Percentiles rank a stretch among this genome's conserved stretches.
These are phyloP conservation scores for Sardina pilchardus DNA, from an alignment of 2,113 vertebrate species.

Conservation along the genomic window DNA sequence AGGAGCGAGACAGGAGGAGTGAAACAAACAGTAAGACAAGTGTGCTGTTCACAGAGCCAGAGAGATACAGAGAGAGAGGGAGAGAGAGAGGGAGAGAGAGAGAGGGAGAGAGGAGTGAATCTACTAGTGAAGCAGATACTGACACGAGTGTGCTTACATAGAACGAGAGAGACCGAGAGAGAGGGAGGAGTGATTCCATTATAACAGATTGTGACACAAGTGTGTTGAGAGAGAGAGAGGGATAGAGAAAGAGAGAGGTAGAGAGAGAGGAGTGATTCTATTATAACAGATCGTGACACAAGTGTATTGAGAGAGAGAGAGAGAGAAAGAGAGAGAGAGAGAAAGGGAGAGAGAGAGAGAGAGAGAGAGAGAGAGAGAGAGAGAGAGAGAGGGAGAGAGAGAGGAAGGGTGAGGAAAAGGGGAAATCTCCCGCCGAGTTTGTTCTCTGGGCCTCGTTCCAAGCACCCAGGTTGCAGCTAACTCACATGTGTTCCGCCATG, in stretches of 20 bases:
- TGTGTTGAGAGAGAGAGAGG: not conserved
- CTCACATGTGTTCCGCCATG: slow-evolving; percentile 61
- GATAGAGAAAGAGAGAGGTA: not conserved
- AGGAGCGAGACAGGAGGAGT: not conserved
- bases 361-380: not conserved
- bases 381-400: slow-evolving; percentile 14
- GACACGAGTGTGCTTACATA: not conserved
- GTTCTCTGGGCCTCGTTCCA: slow-evolving; percentile 63
- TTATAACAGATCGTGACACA: not conserved
- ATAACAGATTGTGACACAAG: not conserved
- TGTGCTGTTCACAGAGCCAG: not conserved
- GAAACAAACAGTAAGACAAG: not conserved
- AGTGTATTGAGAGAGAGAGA: not conserved
- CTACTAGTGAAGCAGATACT: not conserved
- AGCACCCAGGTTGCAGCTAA: slow-evolving; percentile 48
- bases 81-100: not conserved
- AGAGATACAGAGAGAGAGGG: not conserved
- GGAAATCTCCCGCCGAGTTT: slow-evolving; percentile 51
- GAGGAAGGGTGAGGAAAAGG: slow-evolving; percentile 36
- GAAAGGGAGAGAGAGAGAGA: too few species aligned
- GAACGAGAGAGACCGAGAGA: not conserved
- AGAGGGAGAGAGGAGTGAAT: not conserved
- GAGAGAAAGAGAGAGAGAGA: not conserved
- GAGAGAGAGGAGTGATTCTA: not conserved
- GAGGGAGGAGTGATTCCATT: not conserved